These are phyloP conservation scores for Poecilia picta DNA, from an alignment of 2,797 vertebrate species.

Conservation along the genomic window DNA sequence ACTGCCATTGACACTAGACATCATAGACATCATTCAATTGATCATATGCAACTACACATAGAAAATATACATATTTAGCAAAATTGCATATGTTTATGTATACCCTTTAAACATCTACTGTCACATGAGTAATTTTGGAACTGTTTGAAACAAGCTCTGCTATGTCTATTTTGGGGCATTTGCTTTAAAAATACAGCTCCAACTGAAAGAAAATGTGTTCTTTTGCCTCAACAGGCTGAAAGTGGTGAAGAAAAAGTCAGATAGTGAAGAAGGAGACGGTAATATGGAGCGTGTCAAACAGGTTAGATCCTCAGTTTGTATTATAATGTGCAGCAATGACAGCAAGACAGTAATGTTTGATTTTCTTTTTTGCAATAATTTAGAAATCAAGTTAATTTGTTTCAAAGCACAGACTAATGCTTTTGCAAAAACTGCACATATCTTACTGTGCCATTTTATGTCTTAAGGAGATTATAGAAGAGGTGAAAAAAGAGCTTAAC, in stretches of 20 bases:
- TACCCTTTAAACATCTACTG: neutral
- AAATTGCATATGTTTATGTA: too few relatives aligned
- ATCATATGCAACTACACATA: too few relatives aligned
- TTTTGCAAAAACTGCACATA: neutral
- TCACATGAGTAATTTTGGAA: neutral
- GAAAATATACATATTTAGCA: too few relatives aligned
- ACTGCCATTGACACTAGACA: too few relatives aligned
- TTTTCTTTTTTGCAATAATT: neutral
- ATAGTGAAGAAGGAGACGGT: constrained; percentile 52
- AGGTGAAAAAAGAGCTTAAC: constrained; percentile 87
- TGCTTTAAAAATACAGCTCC: neutral
- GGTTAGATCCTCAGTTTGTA: constrained; percentile 65
- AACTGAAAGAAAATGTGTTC: neutral
- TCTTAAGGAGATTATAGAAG: constrained; percentile 86
- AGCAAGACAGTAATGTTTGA: too few relatives aligned
- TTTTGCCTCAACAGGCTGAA: constrained; percentile 63
- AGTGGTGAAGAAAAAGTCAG: constrained; percentile 56
- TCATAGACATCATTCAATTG: too few relatives aligned
- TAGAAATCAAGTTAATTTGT: neutral
- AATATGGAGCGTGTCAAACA: constrained; percentile 86
- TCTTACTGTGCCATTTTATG: constrained; percentile 16
- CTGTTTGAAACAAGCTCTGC: neutral
- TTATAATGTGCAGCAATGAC: neutral
- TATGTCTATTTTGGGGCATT: neutral
- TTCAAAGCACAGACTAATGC: neutral